Conservation (phyloP, 2,888 invertebrate species). For the Pristionchus mayeri region DNA sequence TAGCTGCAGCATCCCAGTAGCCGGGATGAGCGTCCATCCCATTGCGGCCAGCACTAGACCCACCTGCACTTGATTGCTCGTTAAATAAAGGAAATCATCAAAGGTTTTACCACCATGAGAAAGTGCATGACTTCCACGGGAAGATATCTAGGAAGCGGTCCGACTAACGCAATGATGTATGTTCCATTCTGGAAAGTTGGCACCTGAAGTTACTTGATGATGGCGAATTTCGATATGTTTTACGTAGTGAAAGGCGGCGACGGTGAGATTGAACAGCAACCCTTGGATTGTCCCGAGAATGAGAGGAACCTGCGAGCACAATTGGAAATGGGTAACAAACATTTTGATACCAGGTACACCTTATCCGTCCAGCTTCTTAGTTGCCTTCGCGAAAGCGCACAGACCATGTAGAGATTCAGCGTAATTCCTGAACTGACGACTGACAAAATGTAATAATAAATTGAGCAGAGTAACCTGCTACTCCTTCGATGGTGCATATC, state of each 20-base stretch:
- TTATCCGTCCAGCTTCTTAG: background rate
- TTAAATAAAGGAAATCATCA: background rate
- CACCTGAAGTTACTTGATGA: background rate
- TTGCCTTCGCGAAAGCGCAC: background rate
- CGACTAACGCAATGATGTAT: background rate
- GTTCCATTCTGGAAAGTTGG: slow-evolving; percentile 17
- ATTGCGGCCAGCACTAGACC: background rate
- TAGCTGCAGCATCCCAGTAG: background rate
- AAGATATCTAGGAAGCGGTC: background rate
- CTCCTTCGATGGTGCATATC: background rate
- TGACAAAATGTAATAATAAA: too few species aligned
- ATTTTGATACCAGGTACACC: background rate
- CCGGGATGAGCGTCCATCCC: background rate
- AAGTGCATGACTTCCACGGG: background rate
- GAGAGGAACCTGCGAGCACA: background rate
- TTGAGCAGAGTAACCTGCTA: background rate
- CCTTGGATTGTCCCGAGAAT: background rate
- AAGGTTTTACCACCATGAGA: background rate
- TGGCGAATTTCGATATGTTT: background rate
- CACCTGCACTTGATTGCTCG: background rate
- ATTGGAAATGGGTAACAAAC: background rate
- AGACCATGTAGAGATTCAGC: background rate
- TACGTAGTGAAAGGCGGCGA: background rate
- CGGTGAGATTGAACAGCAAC: background rate
- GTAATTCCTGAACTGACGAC: background rate